Evolutionary conservation across 1,140 invertebrate genomes (phyloP).

Genomic region (Diorhabda sublineata): DNA sequence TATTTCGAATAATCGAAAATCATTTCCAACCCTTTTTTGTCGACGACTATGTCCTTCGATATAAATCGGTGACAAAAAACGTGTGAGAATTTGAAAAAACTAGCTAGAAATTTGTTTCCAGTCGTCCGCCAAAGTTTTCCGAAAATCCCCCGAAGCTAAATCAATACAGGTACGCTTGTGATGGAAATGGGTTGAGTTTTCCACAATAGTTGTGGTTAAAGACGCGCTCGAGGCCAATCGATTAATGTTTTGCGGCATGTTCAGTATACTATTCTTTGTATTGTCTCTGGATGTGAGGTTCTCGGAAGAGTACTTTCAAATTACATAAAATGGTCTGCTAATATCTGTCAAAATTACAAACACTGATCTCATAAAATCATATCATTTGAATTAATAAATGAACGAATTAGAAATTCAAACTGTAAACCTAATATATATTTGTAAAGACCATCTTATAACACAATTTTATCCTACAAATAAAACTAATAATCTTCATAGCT

Average conservation of each 20-base stretch:
- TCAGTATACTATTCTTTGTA: neutral
- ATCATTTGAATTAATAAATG: too few relatives aligned
- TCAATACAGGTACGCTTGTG: slow-evolving; percentile 1
- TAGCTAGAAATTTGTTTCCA: neutral
- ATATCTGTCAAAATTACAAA: too few relatives aligned
- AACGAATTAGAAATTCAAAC: too few relatives aligned
- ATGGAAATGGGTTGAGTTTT: neutral
- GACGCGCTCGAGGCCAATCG: neutral
- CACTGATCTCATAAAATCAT: too few relatives aligned
- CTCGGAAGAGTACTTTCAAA: too few relatives aligned
- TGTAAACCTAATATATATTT: too few relatives aligned
- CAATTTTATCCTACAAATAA: too few relatives aligned
- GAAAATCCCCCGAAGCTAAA: neutral
- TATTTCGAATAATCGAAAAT: neutral
- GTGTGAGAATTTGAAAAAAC: neutral
- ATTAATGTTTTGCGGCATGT: neutral
- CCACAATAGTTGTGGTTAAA: neutral
- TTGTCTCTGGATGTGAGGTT: neutral
- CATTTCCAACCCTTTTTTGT: neutral
- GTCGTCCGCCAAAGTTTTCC: neutral
- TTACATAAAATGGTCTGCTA: too few relatives aligned
- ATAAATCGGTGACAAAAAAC: neutral
- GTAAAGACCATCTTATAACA: too few relatives aligned
- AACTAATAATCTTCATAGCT: too few relatives aligned
- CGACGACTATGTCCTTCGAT: neutral